Conservation (phyloP, 92 coral and sea anemone species). For the Palythoa caribaeorum region DNA sequence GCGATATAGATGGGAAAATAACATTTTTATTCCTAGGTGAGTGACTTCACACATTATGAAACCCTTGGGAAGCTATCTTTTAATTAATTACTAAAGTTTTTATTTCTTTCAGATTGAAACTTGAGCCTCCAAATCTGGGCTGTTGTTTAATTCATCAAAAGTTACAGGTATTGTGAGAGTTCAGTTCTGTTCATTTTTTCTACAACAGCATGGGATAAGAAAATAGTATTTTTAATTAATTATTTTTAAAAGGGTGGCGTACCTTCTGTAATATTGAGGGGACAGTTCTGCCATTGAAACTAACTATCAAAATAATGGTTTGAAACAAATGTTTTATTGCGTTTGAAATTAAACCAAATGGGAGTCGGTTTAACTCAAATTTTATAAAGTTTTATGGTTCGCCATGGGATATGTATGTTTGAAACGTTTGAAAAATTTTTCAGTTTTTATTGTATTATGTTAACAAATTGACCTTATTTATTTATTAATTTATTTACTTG, state of each 20-base stretch:
- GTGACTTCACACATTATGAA: not conserved
- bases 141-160: conserved; percentile 96
- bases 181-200: not conserved
- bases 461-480: too few species aligned
- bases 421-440: not conserved
- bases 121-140: conserved; percentile 92
- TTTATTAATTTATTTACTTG: too few species aligned
- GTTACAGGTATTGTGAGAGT: conserved; percentile 73
- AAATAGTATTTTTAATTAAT: too few species aligned
- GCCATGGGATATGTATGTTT: not conserved
- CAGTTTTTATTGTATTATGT: not conserved
- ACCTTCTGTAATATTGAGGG: too few species aligned
- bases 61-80: not conserved
- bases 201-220: not conserved
- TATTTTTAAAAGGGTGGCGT: not conserved
- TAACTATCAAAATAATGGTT: too few species aligned
- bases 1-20: conserved; percentile 99
- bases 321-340: too few species aligned
- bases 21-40: conserved; percentile 92
- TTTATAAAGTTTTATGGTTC: not conserved
- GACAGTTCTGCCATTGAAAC: not conserved
- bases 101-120: conserved; percentile 67
- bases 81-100: not conserved
- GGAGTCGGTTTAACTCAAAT: not conserved
- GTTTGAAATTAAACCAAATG: too few species aligned